These are phyloP conservation scores for Trichacis sp. DNA, from an alignment of 2,888 invertebrate genomes.

Conservation along the genomic window DNA sequence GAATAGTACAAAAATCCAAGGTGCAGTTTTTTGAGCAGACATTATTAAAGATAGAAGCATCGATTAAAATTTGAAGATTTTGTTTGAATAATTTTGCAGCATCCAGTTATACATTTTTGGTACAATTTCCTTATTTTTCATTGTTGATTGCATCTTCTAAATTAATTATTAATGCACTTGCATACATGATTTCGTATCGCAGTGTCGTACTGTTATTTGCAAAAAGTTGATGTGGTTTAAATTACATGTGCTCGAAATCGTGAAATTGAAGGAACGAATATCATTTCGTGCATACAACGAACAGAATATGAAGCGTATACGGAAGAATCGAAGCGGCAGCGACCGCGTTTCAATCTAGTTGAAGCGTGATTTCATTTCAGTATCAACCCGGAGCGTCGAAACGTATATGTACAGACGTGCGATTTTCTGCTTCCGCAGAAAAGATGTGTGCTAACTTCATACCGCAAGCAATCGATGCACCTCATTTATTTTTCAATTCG, in stretches of 20 bases:
- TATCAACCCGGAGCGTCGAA: conserved; percentile 53
- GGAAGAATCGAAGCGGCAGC: conserved; percentile 13
- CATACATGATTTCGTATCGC: too few species aligned
- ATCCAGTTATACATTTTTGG: too few species aligned
- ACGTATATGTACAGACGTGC: conserved; percentile 43
- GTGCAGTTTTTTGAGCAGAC: too few species aligned
- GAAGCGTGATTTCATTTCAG: conserved; percentile 66
- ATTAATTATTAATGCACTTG: too few species aligned
- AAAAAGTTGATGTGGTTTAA: too few species aligned
- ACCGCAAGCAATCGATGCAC: conserved; percentile 24
- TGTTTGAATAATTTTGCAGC: too few species aligned
- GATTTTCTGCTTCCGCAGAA: conserved; percentile 37
- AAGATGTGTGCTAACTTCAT: conserved; percentile 39
- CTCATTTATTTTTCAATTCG: conserved; percentile 26
- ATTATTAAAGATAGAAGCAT: too few species aligned
- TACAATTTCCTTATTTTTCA: too few species aligned
- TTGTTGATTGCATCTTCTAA: too few species aligned
- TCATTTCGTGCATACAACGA: conserved; percentile 32
- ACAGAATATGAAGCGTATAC: conserved; percentile 37
- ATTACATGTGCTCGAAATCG: conserved; percentile 2
- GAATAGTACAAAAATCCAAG: too few species aligned
- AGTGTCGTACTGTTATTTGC: too few species aligned
- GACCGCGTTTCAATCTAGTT: conserved; percentile 41
- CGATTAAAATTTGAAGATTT: too few species aligned
- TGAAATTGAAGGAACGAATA: conserved; percentile 22